Conservation (phyloP, 2,888 invertebrate species). For the Limenitis arthemis region DNA sequence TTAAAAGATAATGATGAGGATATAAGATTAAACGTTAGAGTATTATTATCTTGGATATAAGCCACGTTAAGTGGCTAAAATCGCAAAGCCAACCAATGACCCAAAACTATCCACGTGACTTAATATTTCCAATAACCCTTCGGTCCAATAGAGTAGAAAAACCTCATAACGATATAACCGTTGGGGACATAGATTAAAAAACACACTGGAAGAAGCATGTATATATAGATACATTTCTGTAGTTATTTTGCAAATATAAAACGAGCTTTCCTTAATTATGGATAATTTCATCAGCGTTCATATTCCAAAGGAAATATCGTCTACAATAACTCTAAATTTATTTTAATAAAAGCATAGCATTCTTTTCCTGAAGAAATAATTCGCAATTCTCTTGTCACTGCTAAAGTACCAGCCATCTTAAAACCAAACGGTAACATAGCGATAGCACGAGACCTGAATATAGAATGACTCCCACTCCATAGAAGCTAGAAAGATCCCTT, state of each 20-base stretch:
- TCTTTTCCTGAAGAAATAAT: not conserved
- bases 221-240: not conserved
- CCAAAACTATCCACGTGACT: not conserved
- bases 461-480: not conserved
- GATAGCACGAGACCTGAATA: too few species aligned
- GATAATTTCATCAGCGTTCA: too few species aligned
- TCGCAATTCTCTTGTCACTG: not conserved
- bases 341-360: not conserved
- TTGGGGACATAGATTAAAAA: not conserved
- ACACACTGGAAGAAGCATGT: not conserved
- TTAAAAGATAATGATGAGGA: too few species aligned
- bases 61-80: not conserved
- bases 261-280: too few species aligned
- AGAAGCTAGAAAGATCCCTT: not conserved
- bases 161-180: constrained; percentile 6
- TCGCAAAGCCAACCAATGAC: not conserved
- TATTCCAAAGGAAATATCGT: not conserved
- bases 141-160: constrained; percentile 8
- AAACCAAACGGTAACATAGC: too few species aligned
- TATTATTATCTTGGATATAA: too few species aligned
- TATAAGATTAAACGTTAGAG: too few species aligned
- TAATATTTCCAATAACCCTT: constrained; percentile 1
- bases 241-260: not conserved
- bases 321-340: not conserved
- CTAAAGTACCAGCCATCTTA: not conserved